Evolutionary conservation across 2,797 vertebrate species (phyloP).

Genomic region (Podargus strigoides): DNA sequence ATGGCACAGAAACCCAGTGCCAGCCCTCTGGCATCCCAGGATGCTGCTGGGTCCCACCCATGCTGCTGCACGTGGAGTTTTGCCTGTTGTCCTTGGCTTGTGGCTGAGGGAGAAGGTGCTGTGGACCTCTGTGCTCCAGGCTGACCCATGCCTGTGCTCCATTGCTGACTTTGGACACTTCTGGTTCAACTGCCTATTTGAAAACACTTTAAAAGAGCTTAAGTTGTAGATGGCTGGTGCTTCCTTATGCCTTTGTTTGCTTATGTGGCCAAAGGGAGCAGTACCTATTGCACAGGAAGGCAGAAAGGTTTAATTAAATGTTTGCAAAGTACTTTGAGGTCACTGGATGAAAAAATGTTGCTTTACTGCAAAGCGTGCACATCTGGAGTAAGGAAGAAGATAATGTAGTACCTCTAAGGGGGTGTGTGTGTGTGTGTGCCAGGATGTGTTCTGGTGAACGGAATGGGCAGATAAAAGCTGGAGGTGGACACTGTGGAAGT

Average conservation of each 20-base stretch:
- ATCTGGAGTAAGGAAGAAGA: background rate
- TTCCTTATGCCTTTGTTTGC: background rate
- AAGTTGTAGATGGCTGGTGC: background rate
- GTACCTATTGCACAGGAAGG: background rate
- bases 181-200: background rate
- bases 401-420: too few relatives aligned
- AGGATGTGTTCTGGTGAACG: background rate
- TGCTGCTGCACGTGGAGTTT: rapidly evolving
- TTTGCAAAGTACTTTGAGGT: background rate
- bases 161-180: background rate
- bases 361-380: background rate
- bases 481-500: too few relatives aligned
- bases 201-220: background rate
- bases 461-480: background rate
- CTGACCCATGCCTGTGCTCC: too few relatives aligned
- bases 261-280: background rate
- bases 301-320: background rate
- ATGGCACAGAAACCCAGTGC: background rate
- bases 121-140: background rate
- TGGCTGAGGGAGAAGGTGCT: background rate
- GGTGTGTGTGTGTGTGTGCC: rapidly evolving
- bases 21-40: background rate
- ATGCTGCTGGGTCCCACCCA: background rate
- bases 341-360: background rate
- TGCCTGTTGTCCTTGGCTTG: rapidly evolving